Conservation (phyloP, 2,797 vertebrate genomes). For the Chelidonichthys spinosus region DNA sequence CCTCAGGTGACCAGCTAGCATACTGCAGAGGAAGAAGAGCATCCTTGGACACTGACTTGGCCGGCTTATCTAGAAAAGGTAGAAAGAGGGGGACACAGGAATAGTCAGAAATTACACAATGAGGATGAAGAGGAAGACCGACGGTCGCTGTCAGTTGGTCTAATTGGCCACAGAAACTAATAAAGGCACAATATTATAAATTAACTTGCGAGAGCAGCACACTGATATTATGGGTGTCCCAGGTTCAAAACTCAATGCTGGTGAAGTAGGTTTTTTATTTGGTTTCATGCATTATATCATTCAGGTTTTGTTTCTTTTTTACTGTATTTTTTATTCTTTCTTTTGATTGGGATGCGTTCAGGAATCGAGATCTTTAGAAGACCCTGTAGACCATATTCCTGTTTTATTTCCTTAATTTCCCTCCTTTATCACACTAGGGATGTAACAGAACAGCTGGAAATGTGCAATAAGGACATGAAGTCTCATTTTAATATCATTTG, state of each 20-base stretch:
- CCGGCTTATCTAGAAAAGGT: constrained; percentile 82
- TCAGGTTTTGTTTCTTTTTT: neutral
- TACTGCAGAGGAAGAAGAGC: constrained; percentile 90
- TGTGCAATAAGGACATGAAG: neutral
- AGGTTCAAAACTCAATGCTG: neutral
- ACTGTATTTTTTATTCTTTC: too few species aligned
- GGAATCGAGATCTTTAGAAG: neutral
- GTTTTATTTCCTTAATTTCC: neutral
- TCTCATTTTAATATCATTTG: neutral
- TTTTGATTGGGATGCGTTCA: too few species aligned
- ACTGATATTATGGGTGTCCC: neutral
- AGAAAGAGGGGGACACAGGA: constrained; percentile 22
- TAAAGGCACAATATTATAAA: neutral
- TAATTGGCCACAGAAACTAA: neutral
- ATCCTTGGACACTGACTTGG: constrained; percentile 85
- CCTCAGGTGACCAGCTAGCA: constrained; percentile 87
- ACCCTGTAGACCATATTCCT: neutral
- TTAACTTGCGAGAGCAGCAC: neutral
- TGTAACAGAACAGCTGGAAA: neutral
- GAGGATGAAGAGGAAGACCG: neutral
- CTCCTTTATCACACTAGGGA: neutral
- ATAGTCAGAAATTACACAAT: constrained; percentile 1
- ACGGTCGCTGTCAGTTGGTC: constrained; percentile 1
- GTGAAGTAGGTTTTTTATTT: neutral
- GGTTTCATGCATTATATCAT: neutral